These are phyloP conservation scores for Autographa gamma DNA, from an alignment of 2,888 invertebrate genomes.

Conservation along the genomic window DNA sequence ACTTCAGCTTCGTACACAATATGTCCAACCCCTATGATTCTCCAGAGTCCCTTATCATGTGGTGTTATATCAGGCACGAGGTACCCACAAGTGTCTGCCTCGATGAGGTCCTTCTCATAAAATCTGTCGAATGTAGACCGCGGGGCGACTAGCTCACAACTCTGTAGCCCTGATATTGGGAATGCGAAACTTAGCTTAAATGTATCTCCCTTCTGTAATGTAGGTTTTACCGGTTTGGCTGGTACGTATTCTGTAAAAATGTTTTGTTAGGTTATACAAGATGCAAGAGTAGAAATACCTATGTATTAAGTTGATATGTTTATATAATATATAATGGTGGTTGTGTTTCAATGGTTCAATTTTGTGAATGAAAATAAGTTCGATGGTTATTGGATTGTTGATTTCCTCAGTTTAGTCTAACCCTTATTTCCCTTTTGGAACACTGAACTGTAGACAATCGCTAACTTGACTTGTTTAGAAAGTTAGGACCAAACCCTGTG, in stretches of 20 bases:
- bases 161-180: constrained; percentile 66
- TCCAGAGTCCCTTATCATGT: constrained; percentile 74
- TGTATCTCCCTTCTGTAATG: constrained; percentile 63
- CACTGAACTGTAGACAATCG: too few species aligned
- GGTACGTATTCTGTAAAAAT: constrained; percentile 72
- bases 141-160: constrained; percentile 74
- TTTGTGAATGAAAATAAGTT: too few species aligned
- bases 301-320: too few species aligned
- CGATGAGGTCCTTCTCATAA: constrained; percentile 62
- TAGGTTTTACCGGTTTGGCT: constrained; percentile 39
- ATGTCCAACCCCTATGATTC: constrained; percentile 73
- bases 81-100: constrained; percentile 70
- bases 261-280: neutral
- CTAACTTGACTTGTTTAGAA: too few species aligned
- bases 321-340: too few species aligned
- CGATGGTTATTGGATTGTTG: too few species aligned
- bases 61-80: constrained; percentile 70
- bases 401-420: too few species aligned
- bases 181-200: constrained; percentile 72
- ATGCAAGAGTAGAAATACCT: too few species aligned
- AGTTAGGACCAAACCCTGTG: too few species aligned
- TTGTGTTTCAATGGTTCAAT: too few species aligned
- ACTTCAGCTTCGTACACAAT: constrained; percentile 70
- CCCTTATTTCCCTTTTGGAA: too few species aligned
- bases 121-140: constrained; percentile 71